These are phyloP conservation scores for Habrosyne pyritoides DNA, from an alignment of 2,888 invertebrate genomes.

Conservation along the genomic window DNA sequence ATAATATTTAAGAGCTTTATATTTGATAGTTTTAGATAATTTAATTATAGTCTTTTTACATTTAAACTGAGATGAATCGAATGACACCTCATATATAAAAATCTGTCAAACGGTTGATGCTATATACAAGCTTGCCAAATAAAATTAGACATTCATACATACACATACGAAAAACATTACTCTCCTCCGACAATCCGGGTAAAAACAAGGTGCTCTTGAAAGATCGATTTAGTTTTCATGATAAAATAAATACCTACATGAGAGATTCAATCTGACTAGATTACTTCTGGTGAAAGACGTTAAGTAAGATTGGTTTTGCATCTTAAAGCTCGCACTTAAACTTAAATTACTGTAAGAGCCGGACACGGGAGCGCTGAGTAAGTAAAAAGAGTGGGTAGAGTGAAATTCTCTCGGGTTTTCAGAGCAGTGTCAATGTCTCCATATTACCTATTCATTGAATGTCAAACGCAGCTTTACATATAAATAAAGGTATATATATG, in stretches of 20 bases:
- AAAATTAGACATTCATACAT: too few species aligned
- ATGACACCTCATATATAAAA: too few species aligned
- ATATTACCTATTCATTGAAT: not conserved
- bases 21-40: too few species aligned
- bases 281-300: slow-evolving; percentile 1
- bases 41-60: too few species aligned
- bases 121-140: too few species aligned
- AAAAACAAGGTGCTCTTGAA: too few species aligned
- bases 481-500: not conserved
- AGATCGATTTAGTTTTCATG: not conserved
- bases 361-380: not conserved
- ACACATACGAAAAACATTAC: too few species aligned
- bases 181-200: too few species aligned
- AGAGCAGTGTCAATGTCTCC: not conserved
- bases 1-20: too few species aligned
- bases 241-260: not conserved
- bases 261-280: not conserved
- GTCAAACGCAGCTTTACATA: not conserved
- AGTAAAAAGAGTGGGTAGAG: not conserved
- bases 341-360: not conserved
- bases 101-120: too few species aligned
- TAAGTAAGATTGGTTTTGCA: slow-evolving; percentile 2
- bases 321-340: not conserved
- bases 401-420: not conserved
- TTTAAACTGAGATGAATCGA: too few species aligned